Evolutionary conservation across 1,140 invertebrate species (phyloP), one percentile per base, ranked within the genome.

Genomic region (Ooceraea biroi): DNA sequence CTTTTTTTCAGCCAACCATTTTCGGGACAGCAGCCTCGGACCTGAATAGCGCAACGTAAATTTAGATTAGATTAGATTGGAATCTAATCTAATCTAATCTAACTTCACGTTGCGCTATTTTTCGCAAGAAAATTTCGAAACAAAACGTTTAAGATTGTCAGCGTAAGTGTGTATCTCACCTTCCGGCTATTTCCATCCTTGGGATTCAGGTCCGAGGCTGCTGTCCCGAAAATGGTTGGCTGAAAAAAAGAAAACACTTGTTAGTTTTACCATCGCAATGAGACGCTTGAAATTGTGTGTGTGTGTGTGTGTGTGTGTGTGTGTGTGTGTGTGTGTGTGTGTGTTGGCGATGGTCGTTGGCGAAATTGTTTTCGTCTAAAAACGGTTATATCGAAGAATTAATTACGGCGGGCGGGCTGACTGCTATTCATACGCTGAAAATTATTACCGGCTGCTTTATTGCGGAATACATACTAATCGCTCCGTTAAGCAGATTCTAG

Each of bases 191-290:
- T 94, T 69, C 94, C 94, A 88, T 95, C 95, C 88, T 95, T 95
- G 0, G 95, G 95, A 68, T 94, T 95, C 46, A 95, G 94, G 78
- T 96, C 95, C 22, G 95, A 95, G 36, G 96, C 95, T 57, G 96
- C 95, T 3, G 96, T 96, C 36, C 96, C 96, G 88, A 96, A 96
- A 77, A 96, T 96, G 36, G 95, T 96, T 11, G 96, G 96, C 96
- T 96, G 94, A 83, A 95, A 95, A 95, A 95, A 86, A 92, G 69
- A 50, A 65, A 65, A 3, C 1, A 19, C 22, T 83, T 7, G 60
- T 63, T 55, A 30, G 27, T 46, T 4, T 30, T 41, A 52, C 22
- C 27, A 50, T 52, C 12, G 17, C 55, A 25, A 25, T 0, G n/a
- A 41, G 3, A 22, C 0, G 36, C n/a, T 41, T n/a, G 1, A 68